A percentile compares a stretch with the other conserved stretches of the same genome.
Conservation (phyloP, 92 coral and sea anemone genomes). For the Hydrozoanthus gracilis region DNA sequence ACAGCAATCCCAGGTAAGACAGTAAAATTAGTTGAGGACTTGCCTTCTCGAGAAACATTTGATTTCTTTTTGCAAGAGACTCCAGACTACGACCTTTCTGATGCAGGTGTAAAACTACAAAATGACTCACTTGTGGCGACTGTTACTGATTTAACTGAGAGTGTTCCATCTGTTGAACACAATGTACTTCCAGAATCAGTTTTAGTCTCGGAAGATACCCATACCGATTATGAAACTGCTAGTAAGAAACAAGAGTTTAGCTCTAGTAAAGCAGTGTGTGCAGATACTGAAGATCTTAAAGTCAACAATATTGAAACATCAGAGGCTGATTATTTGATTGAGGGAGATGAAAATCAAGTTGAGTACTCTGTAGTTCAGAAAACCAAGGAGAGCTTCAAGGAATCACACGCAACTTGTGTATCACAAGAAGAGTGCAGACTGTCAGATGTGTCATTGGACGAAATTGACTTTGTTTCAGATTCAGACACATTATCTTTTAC, state of each 20-base stretch:
- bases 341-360: slow-evolving; percentile 34
- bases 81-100: not conserved
- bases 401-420: slow-evolving; percentile 27
- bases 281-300: not conserved
- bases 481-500: slow-evolving; percentile 36
- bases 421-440: slow-evolving; percentile 28
- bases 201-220: slow-evolving; percentile 9
- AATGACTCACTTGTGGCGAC: not conserved
- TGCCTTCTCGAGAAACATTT: not conserved
- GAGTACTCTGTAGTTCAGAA: slow-evolving; percentile 31
- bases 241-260: slow-evolving; percentile 14
- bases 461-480: slow-evolving; percentile 33
- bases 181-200: not conserved
- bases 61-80: not conserved
- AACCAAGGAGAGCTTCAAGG: slow-evolving; percentile 15
- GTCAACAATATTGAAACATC: not conserved
- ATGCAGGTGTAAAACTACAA: not conserved
- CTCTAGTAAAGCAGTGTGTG: slow-evolving; percentile 23
- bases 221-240: slow-evolving; percentile 14
- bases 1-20: not conserved
- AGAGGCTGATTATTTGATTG: slow-evolving; percentile 6
- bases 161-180: not conserved
- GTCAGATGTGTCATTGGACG: slow-evolving; percentile 18
- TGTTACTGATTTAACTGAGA: not conserved
- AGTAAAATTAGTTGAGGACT: not conserved